These are phyloP conservation scores for Geococcyx californianus DNA, from an alignment of 2,113 vertebrate species.

Conservation along the genomic window DNA sequence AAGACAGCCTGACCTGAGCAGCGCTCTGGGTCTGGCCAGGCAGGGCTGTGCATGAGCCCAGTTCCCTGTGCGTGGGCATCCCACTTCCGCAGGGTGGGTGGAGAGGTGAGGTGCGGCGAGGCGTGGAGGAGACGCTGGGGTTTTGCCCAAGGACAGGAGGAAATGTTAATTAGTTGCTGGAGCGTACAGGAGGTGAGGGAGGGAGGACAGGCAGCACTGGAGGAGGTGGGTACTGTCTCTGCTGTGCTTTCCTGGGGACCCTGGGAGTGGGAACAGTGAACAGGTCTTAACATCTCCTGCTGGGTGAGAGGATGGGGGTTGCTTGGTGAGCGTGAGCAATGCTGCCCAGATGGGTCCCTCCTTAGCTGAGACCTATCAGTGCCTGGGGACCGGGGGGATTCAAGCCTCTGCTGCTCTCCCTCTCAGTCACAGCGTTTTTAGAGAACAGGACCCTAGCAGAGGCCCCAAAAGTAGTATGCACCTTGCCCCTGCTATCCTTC, in stretches of 20 bases:
- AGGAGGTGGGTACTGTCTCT: not conserved
- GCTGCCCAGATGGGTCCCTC: not conserved
- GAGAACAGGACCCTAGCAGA: not conserved
- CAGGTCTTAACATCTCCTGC: accelerated
- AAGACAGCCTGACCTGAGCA: not conserved
- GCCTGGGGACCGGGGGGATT: not conserved
- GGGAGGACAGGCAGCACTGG: not conserved
- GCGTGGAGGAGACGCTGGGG: not conserved
- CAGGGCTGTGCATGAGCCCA: not conserved
- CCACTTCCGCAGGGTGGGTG: not conserved
- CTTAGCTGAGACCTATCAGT: not conserved
- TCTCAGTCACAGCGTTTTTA: not conserved
- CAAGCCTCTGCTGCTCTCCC: not conserved
- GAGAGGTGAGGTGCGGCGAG: accelerated
- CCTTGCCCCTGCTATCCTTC: not conserved
- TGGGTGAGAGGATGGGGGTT: not conserved
- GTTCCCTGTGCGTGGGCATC: not conserved
- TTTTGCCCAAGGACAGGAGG: constrained; percentile 16
- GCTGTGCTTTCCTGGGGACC: not conserved
- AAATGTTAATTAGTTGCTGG: not conserved
- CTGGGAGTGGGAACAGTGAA: not conserved
- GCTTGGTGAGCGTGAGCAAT: not conserved
- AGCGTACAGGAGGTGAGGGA: not conserved
- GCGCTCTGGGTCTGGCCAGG: accelerated
- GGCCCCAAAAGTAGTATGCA: not conserved